These are phyloP conservation scores for Passer domesticus DNA, from an alignment of 2,113 vertebrate species.

Conservation along the genomic window DNA sequence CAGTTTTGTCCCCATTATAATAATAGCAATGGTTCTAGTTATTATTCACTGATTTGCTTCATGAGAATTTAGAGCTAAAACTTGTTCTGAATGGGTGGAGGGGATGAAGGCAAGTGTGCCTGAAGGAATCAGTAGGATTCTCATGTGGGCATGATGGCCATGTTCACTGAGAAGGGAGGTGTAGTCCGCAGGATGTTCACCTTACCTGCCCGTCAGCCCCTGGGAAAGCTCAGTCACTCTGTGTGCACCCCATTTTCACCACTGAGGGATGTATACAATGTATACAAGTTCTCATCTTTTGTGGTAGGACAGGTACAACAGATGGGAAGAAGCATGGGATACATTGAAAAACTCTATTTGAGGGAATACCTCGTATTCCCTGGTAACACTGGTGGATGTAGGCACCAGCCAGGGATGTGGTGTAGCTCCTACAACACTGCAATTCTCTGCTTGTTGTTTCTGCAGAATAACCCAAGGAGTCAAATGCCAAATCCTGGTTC, in stretches of 20 bases:
- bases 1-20: background rate
- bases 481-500: background rate
- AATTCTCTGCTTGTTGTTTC: background rate
- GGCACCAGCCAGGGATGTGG: background rate
- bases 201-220: background rate
- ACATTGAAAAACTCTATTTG: background rate
- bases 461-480: background rate
- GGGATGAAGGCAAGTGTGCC: background rate
- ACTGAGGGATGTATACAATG: background rate
- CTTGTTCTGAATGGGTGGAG: background rate
- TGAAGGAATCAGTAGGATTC: background rate
- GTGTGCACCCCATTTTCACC: background rate
- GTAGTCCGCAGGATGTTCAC: background rate
- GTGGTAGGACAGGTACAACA: background rate
- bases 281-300: background rate
- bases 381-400: background rate
- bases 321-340: background rate
- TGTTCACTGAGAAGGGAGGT: background rate
- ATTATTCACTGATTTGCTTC: background rate
- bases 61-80: background rate
- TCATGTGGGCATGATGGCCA: background rate
- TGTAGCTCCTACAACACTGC: background rate
- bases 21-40: background rate
- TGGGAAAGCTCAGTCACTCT: background rate
- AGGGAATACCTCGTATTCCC: background rate